Base-by-base conservation (phyloP, 35 echinoderm and acorn worm species). In the Acanthaster planci region DNA sequence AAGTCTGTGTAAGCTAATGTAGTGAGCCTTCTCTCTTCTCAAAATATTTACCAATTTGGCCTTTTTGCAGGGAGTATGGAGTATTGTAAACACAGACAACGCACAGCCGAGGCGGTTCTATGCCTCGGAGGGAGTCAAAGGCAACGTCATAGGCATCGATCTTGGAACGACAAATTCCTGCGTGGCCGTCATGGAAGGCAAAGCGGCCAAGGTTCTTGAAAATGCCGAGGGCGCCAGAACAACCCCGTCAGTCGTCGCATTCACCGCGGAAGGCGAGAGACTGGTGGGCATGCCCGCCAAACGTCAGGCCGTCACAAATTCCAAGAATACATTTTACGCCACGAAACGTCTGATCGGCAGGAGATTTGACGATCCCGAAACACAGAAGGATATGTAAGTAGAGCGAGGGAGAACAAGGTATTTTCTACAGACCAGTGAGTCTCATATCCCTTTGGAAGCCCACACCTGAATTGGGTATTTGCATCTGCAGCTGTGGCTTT, bases 101-200 rank as follows among this genome's bases (percentile, higher is more conserved):
- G 37, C 81, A 84, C 85, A 87, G 59, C 85, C 86, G 19, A 50
- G 80, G 22, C 91, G 90, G 58, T 80, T 82, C 29, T 78, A 92
- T 77, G 82, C 94, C 34, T 97, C 90, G 44, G 94, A 86, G 0
- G 55, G 40, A 15, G 95, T 97, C 52, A 78, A 84, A 55, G 91
- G 91, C 34, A 88, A 88, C 31, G 95, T 93, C 35, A 93, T 91
- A 35, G 96, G 92, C 23, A 94, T 99, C 27, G 96, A 99, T 76
- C 67, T 99, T n/a, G 96, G 96, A 38, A 99, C 96, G 30, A 99
- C 96, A 86, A 99, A 99, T 39, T 99, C 96, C n/a, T 99, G 96
- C 64, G 96, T 99, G 9, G 88, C 96, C 2, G 58, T 99, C 16
- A 99, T 99, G 96, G 96, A 99, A 79, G 96, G 96, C 26, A 99